These are phyloP conservation scores for Calameuta idolon DNA, from an alignment of 2,888 invertebrate genomes.

Conservation along the genomic window DNA sequence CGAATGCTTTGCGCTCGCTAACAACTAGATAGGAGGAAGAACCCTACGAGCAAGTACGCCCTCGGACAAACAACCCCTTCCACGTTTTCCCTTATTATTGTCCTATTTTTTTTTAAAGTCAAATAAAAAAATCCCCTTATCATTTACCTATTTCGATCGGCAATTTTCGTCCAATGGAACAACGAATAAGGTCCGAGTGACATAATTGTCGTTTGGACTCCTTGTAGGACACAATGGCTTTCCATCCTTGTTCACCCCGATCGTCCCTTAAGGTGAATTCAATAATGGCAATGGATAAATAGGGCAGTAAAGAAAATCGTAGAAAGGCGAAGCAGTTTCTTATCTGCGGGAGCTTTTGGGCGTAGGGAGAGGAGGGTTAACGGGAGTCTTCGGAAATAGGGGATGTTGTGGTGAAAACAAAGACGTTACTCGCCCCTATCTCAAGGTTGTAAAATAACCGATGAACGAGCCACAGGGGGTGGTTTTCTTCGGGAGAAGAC, in stretches of 20 bases:
- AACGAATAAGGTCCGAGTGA: too few species aligned
- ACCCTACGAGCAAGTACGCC: conserved; percentile 33
- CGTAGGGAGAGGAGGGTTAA: too few species aligned
- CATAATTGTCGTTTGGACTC: too few species aligned
- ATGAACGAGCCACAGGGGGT: conserved; percentile 55
- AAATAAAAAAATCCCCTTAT: too few species aligned
- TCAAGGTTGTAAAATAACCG: conserved; percentile 64
- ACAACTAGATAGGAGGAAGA: conserved; percentile 45
- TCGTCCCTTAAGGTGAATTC: conserved; percentile 1
- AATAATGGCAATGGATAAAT: conserved; percentile 11
- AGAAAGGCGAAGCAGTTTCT: conserved; percentile 34
- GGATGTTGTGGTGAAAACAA: conserved; percentile 63
- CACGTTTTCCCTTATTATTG: too few species aligned
- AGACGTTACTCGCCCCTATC: conserved; percentile 64
- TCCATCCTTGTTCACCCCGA: too few species aligned
- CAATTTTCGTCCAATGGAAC: too few species aligned
- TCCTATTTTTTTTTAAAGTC: too few species aligned
- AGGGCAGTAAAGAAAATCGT: conserved; percentile 39
- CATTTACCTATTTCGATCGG: too few species aligned
- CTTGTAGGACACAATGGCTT: too few species aligned
- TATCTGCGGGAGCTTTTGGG: conserved; percentile 31
- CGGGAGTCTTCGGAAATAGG: not conserved
- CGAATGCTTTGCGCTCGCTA: conserved; percentile 50
- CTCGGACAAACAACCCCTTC: conserved; percentile 22
- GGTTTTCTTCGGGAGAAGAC: conserved; percentile 25